Evolutionary conservation across 2,888 invertebrate genomes (phyloP), one percentile per base, ranked within the genome.

Genomic region (Zygothrica quintamaculata): DNA sequence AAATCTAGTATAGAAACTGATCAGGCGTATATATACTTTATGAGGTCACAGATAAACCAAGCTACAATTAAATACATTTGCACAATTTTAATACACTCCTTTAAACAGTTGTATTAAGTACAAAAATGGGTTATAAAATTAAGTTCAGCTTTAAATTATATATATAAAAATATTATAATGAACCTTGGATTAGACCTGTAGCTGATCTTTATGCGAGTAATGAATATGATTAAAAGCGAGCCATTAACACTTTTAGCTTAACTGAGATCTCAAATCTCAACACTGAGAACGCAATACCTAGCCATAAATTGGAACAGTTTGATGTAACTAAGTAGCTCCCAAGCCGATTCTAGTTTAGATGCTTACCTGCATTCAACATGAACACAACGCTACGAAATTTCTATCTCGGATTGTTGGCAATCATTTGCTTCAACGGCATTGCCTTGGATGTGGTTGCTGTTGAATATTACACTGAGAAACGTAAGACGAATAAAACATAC

Each of bases 381-480:
- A 44, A 9, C 46, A 62, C 56, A 15, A 37, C 56, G 33, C 48
- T n/a, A 22, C 26, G n/a, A 0, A 55, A 40, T 7, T 58, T 7
- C 29, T 22, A 16, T 36, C 22, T 60, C 40, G 47, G 65, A 18
- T 37, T 82, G 31, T 53, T 84, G 31, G 58, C 64, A n/a, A 34
- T 71, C 9, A 15, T 55, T n/a, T 13, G 62, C 16, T 25, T 66
- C 1, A 68, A 60, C 39, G 56, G 46, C 18, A 26, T 65, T 31
- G 44, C 36, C 29, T 16, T 40, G 8, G 33, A 44, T 15, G 65
- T 48, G 9, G 31, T 33, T 18, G 65, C 73, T 34, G 78, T 77
- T n/a, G 78, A 77, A 12, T 86, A 65, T 43, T 88, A 81, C 33
- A 69, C 74, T 0, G 61, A 82, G 48, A 88, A 88, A 58, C 87